Evolutionary conservation across 2,113 vertebrate species (phyloP).

Genomic region (Clupea harengus): DNA sequence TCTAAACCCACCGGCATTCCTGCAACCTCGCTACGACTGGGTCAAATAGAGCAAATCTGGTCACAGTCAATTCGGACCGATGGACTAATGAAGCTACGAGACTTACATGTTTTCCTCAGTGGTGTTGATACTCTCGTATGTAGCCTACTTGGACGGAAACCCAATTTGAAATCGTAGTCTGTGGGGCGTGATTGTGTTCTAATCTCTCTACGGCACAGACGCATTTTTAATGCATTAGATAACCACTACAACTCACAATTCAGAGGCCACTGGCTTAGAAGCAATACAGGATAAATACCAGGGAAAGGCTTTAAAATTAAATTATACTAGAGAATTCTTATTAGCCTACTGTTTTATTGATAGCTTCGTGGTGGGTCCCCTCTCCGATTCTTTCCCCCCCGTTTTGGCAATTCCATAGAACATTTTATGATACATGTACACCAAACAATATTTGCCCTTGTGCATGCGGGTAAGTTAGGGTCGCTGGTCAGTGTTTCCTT

Average conservation of each 20-base stretch:
- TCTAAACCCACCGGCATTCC: background rate
- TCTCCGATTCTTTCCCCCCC: background rate
- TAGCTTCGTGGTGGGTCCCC: background rate
- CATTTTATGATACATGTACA: background rate
- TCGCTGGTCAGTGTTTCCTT: conserved; percentile 1
- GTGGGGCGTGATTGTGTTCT: background rate
- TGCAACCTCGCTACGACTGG: background rate
- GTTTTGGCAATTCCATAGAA: no score
- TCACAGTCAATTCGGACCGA: background rate
- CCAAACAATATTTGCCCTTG: background rate
- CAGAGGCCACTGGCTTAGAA: background rate
- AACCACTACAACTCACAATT: background rate
- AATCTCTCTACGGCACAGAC: background rate
- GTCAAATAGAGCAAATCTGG: background rate
- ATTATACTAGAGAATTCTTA: background rate
- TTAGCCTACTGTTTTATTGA: background rate
- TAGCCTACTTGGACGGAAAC: background rate
- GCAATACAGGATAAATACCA: background rate
- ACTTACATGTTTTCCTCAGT: background rate
- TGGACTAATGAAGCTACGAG: background rate
- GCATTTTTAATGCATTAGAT: conserved; percentile 8
- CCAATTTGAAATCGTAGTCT: background rate
- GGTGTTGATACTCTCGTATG: background rate
- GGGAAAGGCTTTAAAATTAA: background rate
- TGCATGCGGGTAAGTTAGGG: background rate